A percentile compares a stretch with the other conserved stretches of the same genome.
Conservation (phyloP, 2,113 vertebrate genomes). For the Phylloscopus trochiloides region DNA sequence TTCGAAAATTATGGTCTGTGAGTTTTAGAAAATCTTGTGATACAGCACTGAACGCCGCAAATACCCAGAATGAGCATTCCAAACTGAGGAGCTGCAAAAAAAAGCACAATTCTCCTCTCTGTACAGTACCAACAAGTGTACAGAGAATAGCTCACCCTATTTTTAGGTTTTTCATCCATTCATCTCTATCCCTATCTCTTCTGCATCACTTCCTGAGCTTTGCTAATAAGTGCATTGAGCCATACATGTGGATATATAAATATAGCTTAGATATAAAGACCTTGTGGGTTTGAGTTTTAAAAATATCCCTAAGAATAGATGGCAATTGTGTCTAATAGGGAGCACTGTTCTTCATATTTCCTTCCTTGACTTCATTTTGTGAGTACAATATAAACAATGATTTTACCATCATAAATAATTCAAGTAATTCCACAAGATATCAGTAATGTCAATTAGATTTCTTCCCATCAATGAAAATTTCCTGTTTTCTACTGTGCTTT, state of each 20-base stretch:
- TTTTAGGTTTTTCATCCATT: neutral
- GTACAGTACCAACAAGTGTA: neutral
- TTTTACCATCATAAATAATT: conserved; percentile 45
- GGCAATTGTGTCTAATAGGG: neutral
- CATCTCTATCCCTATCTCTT: neutral
- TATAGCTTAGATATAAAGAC: conserved; percentile 38
- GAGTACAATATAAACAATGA: conserved; percentile 17
- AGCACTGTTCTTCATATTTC: conserved; percentile 19
- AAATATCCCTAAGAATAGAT: conserved; percentile 43
- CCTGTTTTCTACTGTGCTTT: neutral
- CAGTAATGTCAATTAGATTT: conserved; percentile 7
- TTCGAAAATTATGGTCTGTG: neutral
- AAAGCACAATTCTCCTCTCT: neutral
- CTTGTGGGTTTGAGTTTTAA: conserved; percentile 3
- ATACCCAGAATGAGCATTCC: neutral
- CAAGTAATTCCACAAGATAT: neutral
- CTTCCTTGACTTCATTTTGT: conserved; percentile 38
- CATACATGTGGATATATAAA: conserved; percentile 35
- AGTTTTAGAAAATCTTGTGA: neutral
- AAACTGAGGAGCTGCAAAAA: neutral
- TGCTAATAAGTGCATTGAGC: conserved; percentile 14
- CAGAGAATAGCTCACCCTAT: neutral
- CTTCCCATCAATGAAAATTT: conserved; percentile 14
- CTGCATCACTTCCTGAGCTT: conserved; percentile 42
- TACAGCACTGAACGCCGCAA: neutral